Base-by-base conservation (phyloP, 2,888 invertebrate species). In the Platycnemis pennipes region DNA sequence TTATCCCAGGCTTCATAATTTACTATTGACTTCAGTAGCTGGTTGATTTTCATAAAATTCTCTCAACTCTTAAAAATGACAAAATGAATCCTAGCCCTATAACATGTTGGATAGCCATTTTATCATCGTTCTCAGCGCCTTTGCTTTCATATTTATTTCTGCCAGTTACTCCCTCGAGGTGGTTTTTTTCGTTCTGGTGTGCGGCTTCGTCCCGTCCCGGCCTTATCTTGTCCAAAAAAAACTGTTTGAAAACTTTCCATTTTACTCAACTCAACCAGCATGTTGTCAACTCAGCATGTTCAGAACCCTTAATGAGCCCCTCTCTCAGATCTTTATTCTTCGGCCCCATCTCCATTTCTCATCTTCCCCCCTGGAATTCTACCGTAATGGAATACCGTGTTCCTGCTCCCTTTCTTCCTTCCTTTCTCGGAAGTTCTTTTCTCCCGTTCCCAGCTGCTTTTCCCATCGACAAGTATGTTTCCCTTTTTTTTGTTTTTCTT, bases 321-420 rank as follows among this genome's bases (percentile, higher is more conserved):
- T 37, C 26, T n/a, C 19, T 77, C 77, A 77, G 77, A 37, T 77
- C 77, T 77, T 77, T 26, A 77, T 37, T 37, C 13, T 31, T 37
- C 13, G 1, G n/a, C 77, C 13, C 37, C 49, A 49, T 49, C 49
- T 49, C 19, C 49, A 11, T 31, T 7, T 37, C 77, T 77, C 77
- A 37, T 37, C 77, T 77, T 77, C 26, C 26, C 8, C 63, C 77
- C 13, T 8, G 77, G 8, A 77, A 77, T 31, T 77, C 11, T 7
- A 77, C 37, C 77, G 31, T 77, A 77, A 77, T 77, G 77, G 37
- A 77, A 77, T n/a, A 77, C 77, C 77, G 37, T 77, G 77, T 77
- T 16, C 53, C 53, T 53, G 8, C 13, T 11, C 37, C 77, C 31
- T 77, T 77, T 11, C 77, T 77, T 77, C 77, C 37, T 77, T 77